phyloP scores from a whole-genome alignment of 2,797 vertebrate genomes.

The Cygnus olor region DNA sequence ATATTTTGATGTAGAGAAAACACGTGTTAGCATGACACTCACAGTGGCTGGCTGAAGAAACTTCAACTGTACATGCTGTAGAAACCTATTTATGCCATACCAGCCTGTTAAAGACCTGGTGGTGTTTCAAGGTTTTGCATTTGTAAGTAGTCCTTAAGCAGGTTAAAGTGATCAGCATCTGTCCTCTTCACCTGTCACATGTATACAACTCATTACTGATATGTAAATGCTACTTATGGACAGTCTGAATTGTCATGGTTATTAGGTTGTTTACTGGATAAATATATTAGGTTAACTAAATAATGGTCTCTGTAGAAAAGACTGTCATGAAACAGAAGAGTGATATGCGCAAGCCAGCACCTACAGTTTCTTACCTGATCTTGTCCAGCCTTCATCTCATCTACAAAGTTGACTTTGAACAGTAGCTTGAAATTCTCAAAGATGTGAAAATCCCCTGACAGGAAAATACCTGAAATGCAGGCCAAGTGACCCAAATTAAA shows the following conservation, averaged over 20 bases:
- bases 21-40: neutral
- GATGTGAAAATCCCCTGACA: accelerated
- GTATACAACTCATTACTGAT: neutral
- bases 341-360: neutral
- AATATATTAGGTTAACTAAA: neutral
- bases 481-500: neutral
- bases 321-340: neutral
- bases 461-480: neutral
- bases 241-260: neutral
- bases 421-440: neutral
- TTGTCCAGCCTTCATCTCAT: neutral
- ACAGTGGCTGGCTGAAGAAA: neutral
- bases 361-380: neutral
- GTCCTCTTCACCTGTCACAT: neutral
- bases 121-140: neutral
- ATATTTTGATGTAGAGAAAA: neutral
- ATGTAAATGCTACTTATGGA: neutral
- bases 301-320: neutral
- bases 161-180: neutral
- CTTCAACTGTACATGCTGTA: neutral
- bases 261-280: neutral
- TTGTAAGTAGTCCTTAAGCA: neutral
- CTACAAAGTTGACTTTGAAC: neutral
- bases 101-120: neutral
- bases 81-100: neutral